These are phyloP conservation scores for Chlorocebus sabaeus DNA, from an alignment of 2,113 vertebrate species.

Conservation along the genomic window DNA sequence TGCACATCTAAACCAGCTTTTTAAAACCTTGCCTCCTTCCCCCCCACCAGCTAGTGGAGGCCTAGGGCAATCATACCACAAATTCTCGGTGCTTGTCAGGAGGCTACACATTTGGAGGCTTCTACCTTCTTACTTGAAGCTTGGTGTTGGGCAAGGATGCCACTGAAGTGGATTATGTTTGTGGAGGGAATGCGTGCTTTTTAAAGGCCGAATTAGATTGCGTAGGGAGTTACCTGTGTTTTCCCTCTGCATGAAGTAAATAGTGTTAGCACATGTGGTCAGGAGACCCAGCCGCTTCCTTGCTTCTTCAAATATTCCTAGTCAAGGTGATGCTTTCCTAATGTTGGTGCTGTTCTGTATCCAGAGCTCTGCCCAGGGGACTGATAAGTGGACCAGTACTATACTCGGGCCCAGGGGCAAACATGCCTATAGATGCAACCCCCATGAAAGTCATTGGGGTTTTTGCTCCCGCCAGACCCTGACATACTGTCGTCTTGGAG, in stretches of 20 bases:
- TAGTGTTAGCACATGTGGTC: not conserved
- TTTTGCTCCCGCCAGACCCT: not conserved
- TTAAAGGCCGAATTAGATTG: not conserved
- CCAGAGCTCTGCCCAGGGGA: not conserved
- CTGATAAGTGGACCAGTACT: not conserved
- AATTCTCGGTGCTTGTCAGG: not conserved
- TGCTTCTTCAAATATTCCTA: not conserved
- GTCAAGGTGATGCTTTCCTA: not conserved
- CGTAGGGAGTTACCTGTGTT: not conserved
- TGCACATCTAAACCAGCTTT: not conserved
- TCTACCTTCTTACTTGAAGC: not conserved
- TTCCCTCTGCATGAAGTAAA: not conserved
- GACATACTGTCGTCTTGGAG: not conserved
- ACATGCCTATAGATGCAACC: not conserved
- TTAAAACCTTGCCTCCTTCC: not conserved
- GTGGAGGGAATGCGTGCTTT: not conserved
- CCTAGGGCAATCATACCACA: not conserved
- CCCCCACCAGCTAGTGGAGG: accelerated
- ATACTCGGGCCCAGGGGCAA: not conserved
- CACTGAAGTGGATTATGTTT: not conserved
- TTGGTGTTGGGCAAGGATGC: not conserved
- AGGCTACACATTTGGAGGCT: not conserved
- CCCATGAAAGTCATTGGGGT: not conserved
- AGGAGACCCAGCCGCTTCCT: not conserved
- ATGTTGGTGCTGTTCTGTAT: not conserved